Evolutionary conservation across 92 coral and sea anemone genomes (phyloP).

Genomic region (Epizoanthus scotinus): DNA sequence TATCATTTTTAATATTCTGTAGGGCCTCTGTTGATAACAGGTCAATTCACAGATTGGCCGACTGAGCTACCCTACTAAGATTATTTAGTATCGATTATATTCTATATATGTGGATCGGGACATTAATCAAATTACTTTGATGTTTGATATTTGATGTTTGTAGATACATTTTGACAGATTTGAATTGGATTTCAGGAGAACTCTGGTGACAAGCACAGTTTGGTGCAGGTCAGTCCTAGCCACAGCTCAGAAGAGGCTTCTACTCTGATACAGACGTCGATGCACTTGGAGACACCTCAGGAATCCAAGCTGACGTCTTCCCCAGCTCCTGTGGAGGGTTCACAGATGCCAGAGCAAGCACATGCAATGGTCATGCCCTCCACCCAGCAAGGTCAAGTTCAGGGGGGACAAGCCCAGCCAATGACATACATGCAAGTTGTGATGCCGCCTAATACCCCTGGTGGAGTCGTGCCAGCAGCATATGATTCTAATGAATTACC

Average conservation of each 20-base stretch:
- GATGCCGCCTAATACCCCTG: background rate
- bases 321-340: constrained; percentile 7
- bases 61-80: too few relatives aligned
- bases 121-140: too few relatives aligned
- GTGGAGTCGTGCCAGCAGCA: background rate
- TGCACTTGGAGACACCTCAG: constrained; percentile 27
- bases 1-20: too few relatives aligned
- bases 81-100: too few relatives aligned
- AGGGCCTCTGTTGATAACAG: too few relatives aligned
- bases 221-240: background rate
- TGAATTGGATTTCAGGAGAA: constrained; percentile 14
- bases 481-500: constrained; percentile 21
- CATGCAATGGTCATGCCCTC: background rate
- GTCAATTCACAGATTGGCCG: too few relatives aligned
- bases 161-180: too few relatives aligned
- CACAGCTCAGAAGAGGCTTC: constrained; percentile 6
- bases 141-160: too few relatives aligned
- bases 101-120: too few relatives aligned
- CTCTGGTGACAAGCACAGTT: constrained; percentile 7
- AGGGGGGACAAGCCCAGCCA: constrained; percentile 13
- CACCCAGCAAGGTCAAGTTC: constrained; percentile 20
- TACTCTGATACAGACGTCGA: background rate
- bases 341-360: constrained; percentile 22
- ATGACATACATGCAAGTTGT: constrained; percentile 1
- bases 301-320: constrained; percentile 9